Evolutionary conservation across 1,140 invertebrate species (phyloP).

Genomic region (Zaprionus lachaisei): DNA sequence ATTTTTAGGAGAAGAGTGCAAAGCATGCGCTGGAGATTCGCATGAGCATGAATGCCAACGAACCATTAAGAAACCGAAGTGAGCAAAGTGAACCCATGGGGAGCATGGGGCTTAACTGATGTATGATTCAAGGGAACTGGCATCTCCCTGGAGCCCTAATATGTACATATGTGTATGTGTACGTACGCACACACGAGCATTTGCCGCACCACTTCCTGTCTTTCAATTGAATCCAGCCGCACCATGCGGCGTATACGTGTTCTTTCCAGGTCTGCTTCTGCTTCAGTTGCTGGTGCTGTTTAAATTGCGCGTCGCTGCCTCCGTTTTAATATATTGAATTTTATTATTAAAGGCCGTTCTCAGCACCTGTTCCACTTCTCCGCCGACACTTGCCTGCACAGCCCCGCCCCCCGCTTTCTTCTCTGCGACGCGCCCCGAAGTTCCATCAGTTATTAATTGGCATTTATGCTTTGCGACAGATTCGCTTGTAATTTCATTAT

Average conservation of each 20-base stretch:
- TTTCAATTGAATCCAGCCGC: conserved; percentile 46
- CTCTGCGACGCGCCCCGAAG: conserved; percentile 4
- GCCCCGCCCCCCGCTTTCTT: not conserved
- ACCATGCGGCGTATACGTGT: conserved; percentile 59
- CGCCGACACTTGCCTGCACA: not conserved
- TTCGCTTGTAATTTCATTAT: conserved; percentile 53
- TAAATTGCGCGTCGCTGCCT: conserved; percentile 28
- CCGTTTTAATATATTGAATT: conserved; percentile 42
- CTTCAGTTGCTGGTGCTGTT: not conserved
- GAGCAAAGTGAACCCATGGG: conserved; percentile 22
- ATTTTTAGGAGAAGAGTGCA: conserved; percentile 50
- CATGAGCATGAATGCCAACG: conserved; percentile 59
- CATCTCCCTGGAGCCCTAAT: conserved; percentile 15
- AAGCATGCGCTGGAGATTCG: conserved; percentile 16
- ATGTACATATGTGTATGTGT: not conserved
- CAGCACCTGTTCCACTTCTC: conserved; percentile 50
- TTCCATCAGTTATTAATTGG: conserved; percentile 56
- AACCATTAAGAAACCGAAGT: conserved; percentile 60
- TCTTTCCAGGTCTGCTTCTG: conserved; percentile 11
- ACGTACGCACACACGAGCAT: not conserved
- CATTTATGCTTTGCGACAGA: conserved; percentile 50
- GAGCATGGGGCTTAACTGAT: conserved; percentile 23
- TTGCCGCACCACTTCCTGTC: conserved; percentile 22
- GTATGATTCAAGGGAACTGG: conserved; percentile 20
- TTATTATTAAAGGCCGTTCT: conserved; percentile 60